Conservation (phyloP, 2,113 vertebrate species). For the Sinocyclocheilus anophthalmus region DNA sequence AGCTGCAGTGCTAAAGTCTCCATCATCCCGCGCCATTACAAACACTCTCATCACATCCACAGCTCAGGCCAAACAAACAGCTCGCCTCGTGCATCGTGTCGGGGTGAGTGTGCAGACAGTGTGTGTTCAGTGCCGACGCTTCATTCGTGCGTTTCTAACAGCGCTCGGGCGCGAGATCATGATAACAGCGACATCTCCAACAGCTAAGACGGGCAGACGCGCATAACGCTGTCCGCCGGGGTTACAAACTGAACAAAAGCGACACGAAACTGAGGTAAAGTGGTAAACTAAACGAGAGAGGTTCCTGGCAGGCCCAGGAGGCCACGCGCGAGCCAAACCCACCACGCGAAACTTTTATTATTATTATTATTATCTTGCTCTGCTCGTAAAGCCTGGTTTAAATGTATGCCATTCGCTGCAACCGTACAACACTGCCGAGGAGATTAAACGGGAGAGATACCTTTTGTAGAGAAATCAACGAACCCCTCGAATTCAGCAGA, state of each 20-base stretch:
- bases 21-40: slow-evolving; percentile 3
- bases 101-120: no score
- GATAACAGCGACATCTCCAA: slow-evolving; percentile 62
- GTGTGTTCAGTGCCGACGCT: no score
- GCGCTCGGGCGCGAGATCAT: slow-evolving; percentile 58
- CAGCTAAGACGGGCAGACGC: slow-evolving; percentile 51
- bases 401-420: slow-evolving; percentile 44
- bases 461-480: slow-evolving; percentile 77
- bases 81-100: no score
- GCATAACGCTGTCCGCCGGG: not conserved
- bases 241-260: not conserved
- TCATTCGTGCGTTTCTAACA: not conserved
- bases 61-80: not conserved
- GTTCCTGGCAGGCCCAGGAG: slow-evolving; percentile 65
- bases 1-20: slow-evolving; percentile 45
- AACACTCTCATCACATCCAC: not conserved
- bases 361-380: slow-evolving; percentile 13
- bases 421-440: not conserved
- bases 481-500: slow-evolving; percentile 82
- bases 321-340: slow-evolving; percentile 63
- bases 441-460: slow-evolving; percentile 65
- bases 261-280: not conserved
- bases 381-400: slow-evolving; percentile 56
- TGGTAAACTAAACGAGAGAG: no score
- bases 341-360: slow-evolving; percentile 74